phyloP scores from a whole-genome alignment of 2,888 invertebrate genomes.

The Xestia ashworthii region DNA sequence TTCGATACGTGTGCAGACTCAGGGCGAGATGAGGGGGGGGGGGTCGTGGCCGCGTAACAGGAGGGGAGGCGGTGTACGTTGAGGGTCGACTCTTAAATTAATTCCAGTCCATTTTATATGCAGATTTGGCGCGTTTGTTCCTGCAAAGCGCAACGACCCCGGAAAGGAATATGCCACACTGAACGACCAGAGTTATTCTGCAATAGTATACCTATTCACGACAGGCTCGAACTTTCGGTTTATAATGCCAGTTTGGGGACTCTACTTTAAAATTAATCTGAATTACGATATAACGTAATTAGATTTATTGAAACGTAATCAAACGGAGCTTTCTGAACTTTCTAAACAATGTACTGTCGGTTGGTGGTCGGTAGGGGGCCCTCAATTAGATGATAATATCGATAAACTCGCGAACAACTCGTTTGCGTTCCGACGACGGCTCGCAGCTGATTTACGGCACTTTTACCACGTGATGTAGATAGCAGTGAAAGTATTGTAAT shows the following conservation, averaged over 20 bases:
- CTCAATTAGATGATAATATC: conserved; percentile 21
- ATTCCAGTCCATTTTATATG: conserved; percentile 63
- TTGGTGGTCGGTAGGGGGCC: neutral
- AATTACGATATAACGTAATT: conserved; percentile 1
- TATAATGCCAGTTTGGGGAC: neutral
- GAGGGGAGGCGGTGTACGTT: neutral
- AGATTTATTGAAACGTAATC: conserved; percentile 14
- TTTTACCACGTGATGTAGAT: conserved; percentile 23
- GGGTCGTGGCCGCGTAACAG: neutral
- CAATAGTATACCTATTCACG: conserved; percentile 13
- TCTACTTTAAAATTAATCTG: neutral
- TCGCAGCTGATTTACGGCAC: conserved; percentile 19
- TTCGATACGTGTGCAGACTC: conserved; percentile 51
- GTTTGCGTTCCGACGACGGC: conserved; percentile 16
- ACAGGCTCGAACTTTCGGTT: neutral
- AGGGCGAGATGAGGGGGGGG: conserved; percentile 5
- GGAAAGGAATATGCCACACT: conserved; percentile 3
- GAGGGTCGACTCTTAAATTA: conserved; percentile 45
- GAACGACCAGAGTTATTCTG: neutral
- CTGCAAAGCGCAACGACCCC: conserved; percentile 52
- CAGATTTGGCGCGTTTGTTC: conserved; percentile 60
- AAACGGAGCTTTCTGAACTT: conserved; percentile 41
- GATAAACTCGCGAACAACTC: conserved; percentile 19
- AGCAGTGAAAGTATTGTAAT: conserved; percentile 52
- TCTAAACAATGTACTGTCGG: conserved; percentile 41